Evolutionary conservation across 64 coral and sea anemone genomes (phyloP).

Genomic region (Stichodactyla mertensii): DNA sequence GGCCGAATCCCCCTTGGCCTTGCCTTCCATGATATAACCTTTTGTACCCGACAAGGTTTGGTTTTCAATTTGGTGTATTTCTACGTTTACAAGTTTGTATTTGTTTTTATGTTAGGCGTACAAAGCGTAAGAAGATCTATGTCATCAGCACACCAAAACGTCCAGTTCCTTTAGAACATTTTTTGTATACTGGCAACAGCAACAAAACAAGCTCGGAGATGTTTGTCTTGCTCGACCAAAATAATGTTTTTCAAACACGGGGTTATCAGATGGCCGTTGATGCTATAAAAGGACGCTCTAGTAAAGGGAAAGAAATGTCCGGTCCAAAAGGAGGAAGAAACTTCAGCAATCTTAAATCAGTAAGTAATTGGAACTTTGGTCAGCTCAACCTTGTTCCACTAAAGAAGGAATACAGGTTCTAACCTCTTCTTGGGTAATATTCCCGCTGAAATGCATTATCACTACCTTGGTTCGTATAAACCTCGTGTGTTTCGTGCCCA

Average conservation of each 20-base stretch:
- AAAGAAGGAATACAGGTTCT: no score
- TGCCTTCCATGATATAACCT: no score
- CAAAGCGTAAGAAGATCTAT: slow-evolving; percentile 85
- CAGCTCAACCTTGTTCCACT: neutral
- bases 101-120: slow-evolving; percentile 48
- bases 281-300: slow-evolving; percentile 68
- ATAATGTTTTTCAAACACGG: slow-evolving; percentile 67
- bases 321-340: slow-evolving; percentile 63
- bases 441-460: no score
- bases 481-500: no score
- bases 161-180: slow-evolving; percentile 84
- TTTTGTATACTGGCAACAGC: slow-evolving; percentile 95
- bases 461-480: no score
- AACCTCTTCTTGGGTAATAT: no score
- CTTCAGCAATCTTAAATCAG: slow-evolving; percentile 61
- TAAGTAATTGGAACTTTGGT: neutral
- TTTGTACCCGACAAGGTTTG: no score
- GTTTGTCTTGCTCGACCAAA: slow-evolving; percentile 77
- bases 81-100: neutral
- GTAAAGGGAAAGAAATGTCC: slow-evolving; percentile 75
- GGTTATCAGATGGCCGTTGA: slow-evolving; percentile 82
- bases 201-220: slow-evolving; percentile 88
- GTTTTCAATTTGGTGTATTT: no score
- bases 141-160: slow-evolving; percentile 93
- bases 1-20: no score